phyloP scores from a whole-genome alignment of 2,113 vertebrate genomes.

The Arvicanthis niloticus region DNA sequence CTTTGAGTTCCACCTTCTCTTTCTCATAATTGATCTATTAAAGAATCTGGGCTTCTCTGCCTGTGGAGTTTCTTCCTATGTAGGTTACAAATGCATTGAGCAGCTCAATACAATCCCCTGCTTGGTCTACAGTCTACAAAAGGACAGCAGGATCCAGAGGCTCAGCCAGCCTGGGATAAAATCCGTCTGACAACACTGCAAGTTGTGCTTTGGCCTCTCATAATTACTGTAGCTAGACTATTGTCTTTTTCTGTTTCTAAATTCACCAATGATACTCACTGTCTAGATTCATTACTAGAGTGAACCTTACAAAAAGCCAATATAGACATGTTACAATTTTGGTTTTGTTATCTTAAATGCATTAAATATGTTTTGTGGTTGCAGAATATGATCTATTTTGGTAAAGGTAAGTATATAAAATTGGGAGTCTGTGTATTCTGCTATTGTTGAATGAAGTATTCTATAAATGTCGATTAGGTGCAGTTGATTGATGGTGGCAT shows the following conservation, averaged over 20 bases:
- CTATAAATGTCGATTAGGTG: slow-evolving; percentile 32
- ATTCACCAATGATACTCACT: neutral
- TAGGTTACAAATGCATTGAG: neutral
- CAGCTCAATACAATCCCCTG: neutral
- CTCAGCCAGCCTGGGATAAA: neutral
- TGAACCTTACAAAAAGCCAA: neutral
- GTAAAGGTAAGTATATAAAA: neutral
- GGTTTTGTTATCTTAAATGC: neutral
- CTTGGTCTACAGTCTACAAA: slow-evolving; percentile 6
- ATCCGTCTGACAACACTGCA: too few relatives aligned
- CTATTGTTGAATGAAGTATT: slow-evolving; percentile 1
- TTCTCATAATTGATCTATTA: neutral
- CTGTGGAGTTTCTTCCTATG: neutral
- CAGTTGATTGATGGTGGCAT: slow-evolving; percentile 15
- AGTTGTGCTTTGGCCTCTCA: neutral
- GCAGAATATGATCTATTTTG: neutral
- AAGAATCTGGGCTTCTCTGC: neutral
- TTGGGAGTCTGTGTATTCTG: neutral
- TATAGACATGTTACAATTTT: neutral
- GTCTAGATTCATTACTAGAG: neutral
- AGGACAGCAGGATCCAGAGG: neutral
- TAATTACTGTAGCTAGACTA: neutral
- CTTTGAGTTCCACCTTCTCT: neutral
- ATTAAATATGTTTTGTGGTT: neutral
- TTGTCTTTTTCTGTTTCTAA: neutral